Conservation (phyloP, 2,113 vertebrate species). For the Microtus oregoni region DNA sequence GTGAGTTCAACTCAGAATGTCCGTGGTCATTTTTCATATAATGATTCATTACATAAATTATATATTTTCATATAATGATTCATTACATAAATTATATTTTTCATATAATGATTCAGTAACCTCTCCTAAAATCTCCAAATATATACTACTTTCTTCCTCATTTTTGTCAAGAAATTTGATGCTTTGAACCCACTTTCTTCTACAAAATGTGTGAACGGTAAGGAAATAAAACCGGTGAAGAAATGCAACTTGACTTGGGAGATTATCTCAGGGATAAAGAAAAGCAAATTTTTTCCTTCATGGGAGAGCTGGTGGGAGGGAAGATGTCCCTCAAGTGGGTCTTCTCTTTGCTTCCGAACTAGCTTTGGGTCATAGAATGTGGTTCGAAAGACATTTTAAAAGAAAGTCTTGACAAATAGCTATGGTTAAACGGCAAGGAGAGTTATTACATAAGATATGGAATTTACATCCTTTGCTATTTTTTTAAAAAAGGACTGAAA, state of each 20-base stretch:
- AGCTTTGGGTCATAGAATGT: constrained; percentile 49
- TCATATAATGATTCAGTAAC: neutral
- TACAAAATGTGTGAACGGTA: constrained; percentile 26
- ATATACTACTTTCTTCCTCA: neutral
- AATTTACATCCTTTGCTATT: constrained; percentile 48
- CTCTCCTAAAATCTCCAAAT: neutral
- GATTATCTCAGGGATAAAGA: constrained; percentile 31
- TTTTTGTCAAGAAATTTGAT: neutral
- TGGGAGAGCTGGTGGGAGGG: neutral
- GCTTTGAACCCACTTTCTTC: neutral
- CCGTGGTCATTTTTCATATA: neutral
- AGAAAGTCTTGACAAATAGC: constrained; percentile 24
- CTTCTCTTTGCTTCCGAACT: constrained; percentile 25
- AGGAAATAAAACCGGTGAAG: constrained; percentile 28
- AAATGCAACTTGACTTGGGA: neutral
- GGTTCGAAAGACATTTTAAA: constrained; percentile 16
- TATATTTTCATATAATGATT: constrained; percentile 14
- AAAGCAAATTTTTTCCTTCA: neutral
- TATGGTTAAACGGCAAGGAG: constrained; percentile 57
- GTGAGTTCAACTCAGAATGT: neutral
- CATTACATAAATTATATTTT: neutral
- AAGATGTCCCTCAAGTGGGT: neutral
- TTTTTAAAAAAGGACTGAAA: constrained; percentile 7
- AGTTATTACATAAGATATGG: constrained; percentile 50
- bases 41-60: neutral